A percentile compares a stretch with the other conserved stretches of the same genome.
These are phyloP conservation scores for Neostethus bicornis DNA, from an alignment of 2,797 vertebrate genomes.

Conservation along the genomic window DNA sequence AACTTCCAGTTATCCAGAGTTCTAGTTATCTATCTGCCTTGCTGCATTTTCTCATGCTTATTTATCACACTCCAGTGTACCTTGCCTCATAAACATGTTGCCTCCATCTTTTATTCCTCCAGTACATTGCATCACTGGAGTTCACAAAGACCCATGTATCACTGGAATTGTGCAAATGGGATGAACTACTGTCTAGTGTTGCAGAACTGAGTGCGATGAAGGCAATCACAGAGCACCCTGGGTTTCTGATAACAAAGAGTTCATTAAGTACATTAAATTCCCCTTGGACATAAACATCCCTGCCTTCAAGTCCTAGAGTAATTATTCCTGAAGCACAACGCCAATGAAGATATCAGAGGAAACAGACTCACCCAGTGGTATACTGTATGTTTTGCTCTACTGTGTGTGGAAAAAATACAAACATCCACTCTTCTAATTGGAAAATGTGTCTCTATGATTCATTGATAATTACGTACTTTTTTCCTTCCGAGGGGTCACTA, in stretches of 20 bases:
- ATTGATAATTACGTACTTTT: conserved; percentile 62
- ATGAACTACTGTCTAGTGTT: conserved; percentile 45
- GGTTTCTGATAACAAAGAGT: conserved; percentile 65
- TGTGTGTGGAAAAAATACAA: conserved; percentile 41
- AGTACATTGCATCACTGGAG: conserved; percentile 46
- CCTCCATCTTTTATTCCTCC: conserved; percentile 39
- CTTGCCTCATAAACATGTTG: conserved; percentile 44
- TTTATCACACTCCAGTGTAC: conserved; percentile 47
- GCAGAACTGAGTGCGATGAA: conserved; percentile 49
- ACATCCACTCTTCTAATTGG: conserved; percentile 59
- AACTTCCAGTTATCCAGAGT: conserved; percentile 27
- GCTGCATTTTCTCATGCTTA: conserved; percentile 31
- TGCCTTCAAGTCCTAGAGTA: conserved; percentile 50
- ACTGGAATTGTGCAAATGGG: conserved; percentile 52
- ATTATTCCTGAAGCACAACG: conserved; percentile 65
- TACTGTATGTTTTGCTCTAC: conserved; percentile 26
- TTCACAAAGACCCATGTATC: conserved; percentile 42
- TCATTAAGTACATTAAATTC: conserved; percentile 65
- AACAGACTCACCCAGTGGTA: conserved; percentile 30
- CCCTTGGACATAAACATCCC: conserved; percentile 59
- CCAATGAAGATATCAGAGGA: conserved; percentile 53
- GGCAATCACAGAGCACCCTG: conserved; percentile 58
- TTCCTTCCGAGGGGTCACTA: conserved; percentile 53
- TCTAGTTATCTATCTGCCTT: conserved; percentile 34
- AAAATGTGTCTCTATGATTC: conserved; percentile 61